Base-by-base conservation (phyloP, 1,140 invertebrate genomes). In the Ceratina calcarata region DNA sequence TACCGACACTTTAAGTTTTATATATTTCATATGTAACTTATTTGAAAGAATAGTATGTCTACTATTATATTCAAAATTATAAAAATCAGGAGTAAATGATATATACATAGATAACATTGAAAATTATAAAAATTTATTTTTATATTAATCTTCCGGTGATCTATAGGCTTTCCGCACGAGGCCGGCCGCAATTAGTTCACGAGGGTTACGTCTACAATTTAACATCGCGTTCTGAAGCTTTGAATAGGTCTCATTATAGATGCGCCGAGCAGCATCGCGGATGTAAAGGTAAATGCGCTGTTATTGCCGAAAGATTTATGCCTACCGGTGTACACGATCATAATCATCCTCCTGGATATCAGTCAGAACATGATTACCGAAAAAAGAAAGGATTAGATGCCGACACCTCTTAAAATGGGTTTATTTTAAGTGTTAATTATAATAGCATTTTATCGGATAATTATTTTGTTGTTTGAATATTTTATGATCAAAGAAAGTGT, bases 291-390 rank as follows among this genome's bases (percentile, higher is more conserved):
- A 90, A 90, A 84, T 90, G 89, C 24, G 88, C 89, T 0, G 89
- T 90, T n/a, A 90, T 90, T 20, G 86, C 88, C 0, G 89, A 90
- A 55, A 86, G 84, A 32, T 90, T 90, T 55, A 90, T 90, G 88
- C 89, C 89, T 12, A 90, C 89, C 3, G 89, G 89, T 57, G 89
- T 90, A 24, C 75, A 82, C 15, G 82, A 90, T 58, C 89, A 90
- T 61, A 90, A 90, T 82, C 89, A 90, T 82, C 74, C 79, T 16
- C 89, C 89, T 16, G 88, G 86, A 58, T 90, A 90, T 79, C 86
- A 88, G 60, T 89, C 89, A 0, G 89, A 90, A 37, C 68, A 88
- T 15, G 82, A 89, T 72, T 90, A 90, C 20, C 74, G 81, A 22
- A 90, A 88, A 66, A 90, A 90, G 51, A 90, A 90, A 57, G 68